Percentiles rank a stretch among this genome's conserved stretches.
Evolutionary conservation across 2,113 vertebrate species (phyloP).

Genomic region (Mormyrus lacerda): DNA sequence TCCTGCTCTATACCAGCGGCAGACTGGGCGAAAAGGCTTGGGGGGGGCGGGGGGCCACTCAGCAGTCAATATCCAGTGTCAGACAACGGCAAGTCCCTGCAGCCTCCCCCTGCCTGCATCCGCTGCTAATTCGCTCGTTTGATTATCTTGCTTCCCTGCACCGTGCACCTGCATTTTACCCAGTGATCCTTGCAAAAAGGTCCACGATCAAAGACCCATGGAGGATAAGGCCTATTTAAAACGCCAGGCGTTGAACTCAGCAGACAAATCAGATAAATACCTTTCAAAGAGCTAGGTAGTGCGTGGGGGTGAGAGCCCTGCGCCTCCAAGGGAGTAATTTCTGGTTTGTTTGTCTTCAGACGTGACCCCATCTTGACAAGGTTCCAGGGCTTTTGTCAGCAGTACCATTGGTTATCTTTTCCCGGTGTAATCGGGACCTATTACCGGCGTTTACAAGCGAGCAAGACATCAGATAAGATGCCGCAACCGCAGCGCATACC

Average conservation of each 20-base stretch:
- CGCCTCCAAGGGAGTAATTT: constrained; percentile 63
- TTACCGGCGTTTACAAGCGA: constrained; percentile 51
- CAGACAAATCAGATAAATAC: constrained; percentile 52
- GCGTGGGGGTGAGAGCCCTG: constrained; percentile 48
- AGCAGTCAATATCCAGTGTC: constrained; percentile 22
- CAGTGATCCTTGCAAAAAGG: constrained; percentile 46
- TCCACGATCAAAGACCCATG: constrained; percentile 48
- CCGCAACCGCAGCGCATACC: constrained; percentile 20
- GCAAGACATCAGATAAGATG: constrained; percentile 42
- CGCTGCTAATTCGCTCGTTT: not conserved
- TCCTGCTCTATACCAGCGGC: constrained; percentile 18
- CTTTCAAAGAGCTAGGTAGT: constrained; percentile 63
- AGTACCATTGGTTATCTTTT: constrained; percentile 49
- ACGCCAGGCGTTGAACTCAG: constrained; percentile 35
- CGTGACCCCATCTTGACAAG: constrained; percentile 59
- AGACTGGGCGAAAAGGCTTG: not conserved
- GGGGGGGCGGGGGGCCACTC: constrained; percentile 24
- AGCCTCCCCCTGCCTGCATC: constrained; percentile 25
- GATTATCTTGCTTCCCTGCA: constrained; percentile 38
- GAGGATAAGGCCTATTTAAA: constrained; percentile 42
- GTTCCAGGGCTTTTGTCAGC: constrained; percentile 45
- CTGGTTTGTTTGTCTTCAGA: constrained; percentile 55
- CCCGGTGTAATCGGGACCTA: constrained; percentile 50
- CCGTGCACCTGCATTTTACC: constrained; percentile 52
- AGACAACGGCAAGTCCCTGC: constrained; percentile 21